A percentile compares a stretch with the other conserved stretches of the same genome.
Conservation (phyloP, 1,140 invertebrate species). For the Drosophila simulans region DNA sequence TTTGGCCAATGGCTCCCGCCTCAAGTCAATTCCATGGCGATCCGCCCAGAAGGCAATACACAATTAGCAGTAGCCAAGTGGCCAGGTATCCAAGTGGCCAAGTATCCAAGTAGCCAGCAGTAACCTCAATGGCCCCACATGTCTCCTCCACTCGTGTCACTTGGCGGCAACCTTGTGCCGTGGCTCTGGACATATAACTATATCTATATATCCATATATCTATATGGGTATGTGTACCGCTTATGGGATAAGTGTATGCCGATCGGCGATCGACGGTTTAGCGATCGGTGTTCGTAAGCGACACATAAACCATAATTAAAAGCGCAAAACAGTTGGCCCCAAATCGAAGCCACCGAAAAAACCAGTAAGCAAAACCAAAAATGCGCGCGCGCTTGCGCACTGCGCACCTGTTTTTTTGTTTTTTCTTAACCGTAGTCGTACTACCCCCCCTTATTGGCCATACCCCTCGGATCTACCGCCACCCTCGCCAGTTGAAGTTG, state of each 20-base stretch:
- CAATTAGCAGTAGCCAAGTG: too few relatives aligned
- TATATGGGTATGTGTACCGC: slow-evolving; percentile 16
- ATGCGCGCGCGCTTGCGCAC: slow-evolving; percentile 53
- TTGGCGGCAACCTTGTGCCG: slow-evolving; percentile 52
- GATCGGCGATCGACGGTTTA: slow-evolving; percentile 37
- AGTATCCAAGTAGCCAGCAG: slow-evolving; percentile 9
- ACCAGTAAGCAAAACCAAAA: slow-evolving; percentile 60
- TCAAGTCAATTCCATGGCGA: slow-evolving; percentile 27
- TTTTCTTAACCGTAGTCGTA: neutral
- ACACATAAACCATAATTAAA: slow-evolving; percentile 77
- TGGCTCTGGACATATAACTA: slow-evolving; percentile 14
- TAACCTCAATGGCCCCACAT: slow-evolving; percentile 46
- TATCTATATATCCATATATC: neutral
- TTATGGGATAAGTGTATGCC: slow-evolving; percentile 46
- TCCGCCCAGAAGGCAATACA: slow-evolving; percentile 47
- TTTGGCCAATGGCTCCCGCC: slow-evolving; percentile 34
- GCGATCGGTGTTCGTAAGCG: slow-evolving; percentile 34
- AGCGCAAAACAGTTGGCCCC: slow-evolving; percentile 69
- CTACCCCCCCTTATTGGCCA: neutral
- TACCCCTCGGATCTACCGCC: slow-evolving; percentile 5
- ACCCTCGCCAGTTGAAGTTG: slow-evolving; percentile 20
- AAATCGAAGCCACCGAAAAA: slow-evolving; percentile 55
- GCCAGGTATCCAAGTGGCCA: too few relatives aligned
- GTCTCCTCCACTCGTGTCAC: slow-evolving; percentile 46
- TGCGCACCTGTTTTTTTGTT: slow-evolving; percentile 65